Percentiles rank a stretch among this genome's conserved stretches.
These are phyloP conservation scores for Oryzias melastigma DNA, from an alignment of 2,113 vertebrate genomes.

Conservation along the genomic window DNA sequence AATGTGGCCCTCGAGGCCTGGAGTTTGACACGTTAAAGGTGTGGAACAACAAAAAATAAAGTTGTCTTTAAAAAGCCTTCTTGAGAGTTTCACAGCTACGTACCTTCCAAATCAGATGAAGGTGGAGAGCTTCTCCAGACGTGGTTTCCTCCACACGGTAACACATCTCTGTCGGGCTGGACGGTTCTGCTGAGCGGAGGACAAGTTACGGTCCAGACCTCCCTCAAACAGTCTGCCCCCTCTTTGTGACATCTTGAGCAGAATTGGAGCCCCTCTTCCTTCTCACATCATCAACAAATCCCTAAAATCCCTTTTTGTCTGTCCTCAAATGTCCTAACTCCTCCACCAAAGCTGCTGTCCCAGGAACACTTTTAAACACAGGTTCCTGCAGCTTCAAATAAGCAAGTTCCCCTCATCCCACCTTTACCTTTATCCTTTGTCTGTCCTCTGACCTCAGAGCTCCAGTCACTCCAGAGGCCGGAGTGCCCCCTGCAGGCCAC, in stretches of 20 bases:
- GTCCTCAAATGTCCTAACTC: no score
- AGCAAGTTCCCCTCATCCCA: no score
- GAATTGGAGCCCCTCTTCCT: no score
- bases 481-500: slow-evolving; percentile 21
- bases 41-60: not conserved
- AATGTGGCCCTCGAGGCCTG: no score
- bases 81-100: not conserved
- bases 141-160: slow-evolving; percentile 27
- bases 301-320: no score
- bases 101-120: slow-evolving; percentile 49
- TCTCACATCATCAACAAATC: no score
- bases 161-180: slow-evolving; percentile 25
- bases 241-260: not conserved
- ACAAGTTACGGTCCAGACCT: not conserved
- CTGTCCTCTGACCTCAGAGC: not conserved
- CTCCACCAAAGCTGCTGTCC: no score
- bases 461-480: slow-evolving; percentile 37
- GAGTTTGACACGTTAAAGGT: no score
- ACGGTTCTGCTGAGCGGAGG: slow-evolving; percentile 9
- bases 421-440: slow-evolving; percentile 34
- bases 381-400: no score
- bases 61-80: not conserved
- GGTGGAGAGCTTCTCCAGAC: not conserved
- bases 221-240: not conserved
- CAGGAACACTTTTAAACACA: no score